Base-by-base conservation (phyloP, 2,113 vertebrate genomes). In the Ammodramus savannarum region DNA sequence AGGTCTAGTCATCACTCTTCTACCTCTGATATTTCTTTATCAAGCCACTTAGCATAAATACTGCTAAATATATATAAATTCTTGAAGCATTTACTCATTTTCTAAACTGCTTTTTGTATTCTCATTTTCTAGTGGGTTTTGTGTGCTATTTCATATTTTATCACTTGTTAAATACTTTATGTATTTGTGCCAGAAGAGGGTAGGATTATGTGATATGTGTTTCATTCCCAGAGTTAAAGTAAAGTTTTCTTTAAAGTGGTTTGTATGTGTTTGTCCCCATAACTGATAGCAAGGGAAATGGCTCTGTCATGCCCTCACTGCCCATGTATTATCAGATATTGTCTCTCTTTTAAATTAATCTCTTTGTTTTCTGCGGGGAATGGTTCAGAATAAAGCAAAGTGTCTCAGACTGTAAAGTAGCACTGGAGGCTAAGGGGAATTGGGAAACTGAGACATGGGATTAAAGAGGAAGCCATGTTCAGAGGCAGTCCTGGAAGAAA, bases 281-380 rank as follows among this genome's bases (percentile, higher is more conserved):
- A 63, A 59, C 12, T 57, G 25, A 44, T 21, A 78, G 51, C 63
- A 80, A 57, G 36, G 4, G 31, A 36, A 9, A 3, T 39, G 21
- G 26, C n/a, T 78, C 21, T 88, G 29, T 68, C 3, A 1, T 68
- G n/a, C 23, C 36, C 3, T 84, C 44, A 19, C 34, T 61, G 11
- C 7, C 6, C 11, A 6, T 4, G 1, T 55, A 11, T 68, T 6
- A 1, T 34, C 32, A 69, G 48, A 36, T 61, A 3, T 10, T 57
- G 17, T 44, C 7, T 46, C 10, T 73, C 32, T 48, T 52, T 23
- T 23, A 32, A 85, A 48, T 57, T 22, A 93, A 66, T 44, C 22
- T 4, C 5, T 71, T 59, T 2, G 1, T 31, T 86, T 89, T 71
- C 26, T 63, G 6, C 1, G 2, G 16, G 32, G 29, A 81, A 11